Evolutionary conservation across 2,888 invertebrate genomes (phyloP), one percentile per base, ranked within the genome.

Genomic region (Nephrotoma flavescens): DNA sequence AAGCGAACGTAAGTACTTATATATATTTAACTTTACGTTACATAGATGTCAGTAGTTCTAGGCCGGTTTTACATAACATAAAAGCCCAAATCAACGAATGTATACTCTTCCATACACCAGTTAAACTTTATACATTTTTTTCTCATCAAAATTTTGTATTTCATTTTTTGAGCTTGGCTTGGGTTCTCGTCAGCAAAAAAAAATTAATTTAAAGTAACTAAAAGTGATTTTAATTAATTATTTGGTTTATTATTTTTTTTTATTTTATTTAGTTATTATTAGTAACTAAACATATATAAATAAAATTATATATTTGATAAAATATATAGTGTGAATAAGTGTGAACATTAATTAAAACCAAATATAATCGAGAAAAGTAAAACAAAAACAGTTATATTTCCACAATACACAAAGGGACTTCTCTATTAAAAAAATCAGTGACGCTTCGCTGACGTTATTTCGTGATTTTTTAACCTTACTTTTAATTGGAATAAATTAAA

Each of bases 111-210:
- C 42, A 42, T 6, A 84, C 12, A 7, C n/a, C 12, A 84, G n/a
- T 42, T 42, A 3, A 84, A 42, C 6, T 71, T 71, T 71, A 31
- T 71, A 71, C 71, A 71, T 71, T 71, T 71, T n/a, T 71, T 71
- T 71, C 71, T 71, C 71, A 31, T 71, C 31, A 71, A 71, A 11
- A 84, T 6, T n/a, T 84, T 84, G n/a, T 84, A 84, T 84, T 84
- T 84, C 84, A 84, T 84, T 42, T 84, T 84, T 84, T 84, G 85
- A 85, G 85, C 85, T 85, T 85, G 85, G 85, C 85, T 85, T 85
- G 85, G 85, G 42, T 85, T 85, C 44, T 85, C 85, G 85, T 85
- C 85, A 85, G 85, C 85, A 85, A 85, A 85, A 71, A 44, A 44
- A 71, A 31, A 15, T 15, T 84, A 6, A 44, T 85, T 44, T 45